Base-by-base conservation (phyloP, 2,888 invertebrate genomes). In the Drosophila parthenogenetica region DNA sequence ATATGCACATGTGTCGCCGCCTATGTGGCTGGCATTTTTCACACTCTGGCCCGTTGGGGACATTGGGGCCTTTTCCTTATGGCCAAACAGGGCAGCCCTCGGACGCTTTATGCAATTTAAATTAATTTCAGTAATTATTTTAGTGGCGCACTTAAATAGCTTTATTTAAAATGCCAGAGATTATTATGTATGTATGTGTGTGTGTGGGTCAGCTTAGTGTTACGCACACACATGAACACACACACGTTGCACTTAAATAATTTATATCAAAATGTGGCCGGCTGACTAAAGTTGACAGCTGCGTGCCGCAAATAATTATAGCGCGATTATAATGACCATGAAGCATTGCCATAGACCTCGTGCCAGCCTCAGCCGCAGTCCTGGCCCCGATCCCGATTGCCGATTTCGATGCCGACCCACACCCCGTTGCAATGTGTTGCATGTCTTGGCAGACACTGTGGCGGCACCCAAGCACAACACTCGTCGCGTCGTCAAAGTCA, bases 101-200 rank as follows among this genome's bases (percentile, higher is more conserved):
- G 54, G 60, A 60, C 50, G 57, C 64, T 73, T 79, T 73, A 75
- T 89, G 87, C 73, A 87, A 87, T 89, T 89, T 85, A 85, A 89
- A 88, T 83, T 89, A 89, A 87, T 85, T 89, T 86, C 67, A 69
- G 84, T 83, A 85, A 85, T 85, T 85, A 89, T 77, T 77, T 83
- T 73, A 83, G 87, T 74, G 77, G 57, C 65, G 19, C 49, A 79
- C 69, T 74, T 73, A 73, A 88, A 75, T 69, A 81, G 73, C 73
- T 70, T 83, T 63, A 80, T 77, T 80, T 55, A 40, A 71, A 62
- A 63, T 54, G 57, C 35, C 67, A 42, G 46, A 46, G 68, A 49
- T 73, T 43, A 35, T 17, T 8, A 35, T 8, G 14, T 25, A 37
- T 32, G 48, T 14, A n/a, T 32, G 22, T 17, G 35, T 63, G 19